Conservation (phyloP, 1,140 invertebrate species). For the Oryctes rhinoceros region DNA sequence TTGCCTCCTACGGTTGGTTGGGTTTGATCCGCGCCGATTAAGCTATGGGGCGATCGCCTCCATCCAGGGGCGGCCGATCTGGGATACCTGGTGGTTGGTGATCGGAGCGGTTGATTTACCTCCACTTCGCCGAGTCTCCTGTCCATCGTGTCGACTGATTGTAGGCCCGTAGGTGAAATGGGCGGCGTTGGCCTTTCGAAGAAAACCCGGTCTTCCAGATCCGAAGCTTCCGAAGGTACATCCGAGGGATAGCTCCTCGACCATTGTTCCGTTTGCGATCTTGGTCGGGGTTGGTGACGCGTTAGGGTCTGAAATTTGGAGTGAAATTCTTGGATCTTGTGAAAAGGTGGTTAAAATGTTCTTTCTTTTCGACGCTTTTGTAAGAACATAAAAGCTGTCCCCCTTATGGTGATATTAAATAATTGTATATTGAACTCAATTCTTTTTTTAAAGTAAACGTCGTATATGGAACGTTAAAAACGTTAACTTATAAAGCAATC, state of each 20-base stretch:
- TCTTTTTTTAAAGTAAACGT: too few species aligned
- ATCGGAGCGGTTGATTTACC: conserved; percentile 28
- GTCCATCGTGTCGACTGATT: conserved; percentile 48
- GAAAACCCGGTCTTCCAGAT: conserved; percentile 60
- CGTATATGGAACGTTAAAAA: too few species aligned
- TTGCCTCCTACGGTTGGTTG: conserved; percentile 64
- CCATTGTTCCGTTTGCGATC: conserved; percentile 63
- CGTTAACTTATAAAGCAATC: too few species aligned
- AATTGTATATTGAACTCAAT: too few species aligned
- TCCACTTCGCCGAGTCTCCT: conserved; percentile 43
- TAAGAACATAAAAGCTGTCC: too few species aligned
- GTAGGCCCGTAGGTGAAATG: conserved; percentile 47
- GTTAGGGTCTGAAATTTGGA: conserved; percentile 63
- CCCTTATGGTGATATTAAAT: too few species aligned
- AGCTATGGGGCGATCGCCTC: conserved; percentile 54
- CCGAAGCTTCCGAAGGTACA: conserved; percentile 51
- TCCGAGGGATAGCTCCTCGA: conserved; percentile 67
- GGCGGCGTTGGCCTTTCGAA: conserved; percentile 57
- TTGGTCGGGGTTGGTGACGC: conserved; percentile 60
- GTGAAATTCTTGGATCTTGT: too few species aligned
- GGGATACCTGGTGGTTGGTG: conserved; percentile 29
- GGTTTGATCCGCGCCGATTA: conserved; percentile 52
- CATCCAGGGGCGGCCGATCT: conserved; percentile 49
- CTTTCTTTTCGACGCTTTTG: too few species aligned
- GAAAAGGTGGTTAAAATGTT: too few species aligned